Evolutionary conservation across 1,140 invertebrate species (phyloP), one percentile per base, ranked within the genome.

Genomic region (Dreissena polymorpha): DNA sequence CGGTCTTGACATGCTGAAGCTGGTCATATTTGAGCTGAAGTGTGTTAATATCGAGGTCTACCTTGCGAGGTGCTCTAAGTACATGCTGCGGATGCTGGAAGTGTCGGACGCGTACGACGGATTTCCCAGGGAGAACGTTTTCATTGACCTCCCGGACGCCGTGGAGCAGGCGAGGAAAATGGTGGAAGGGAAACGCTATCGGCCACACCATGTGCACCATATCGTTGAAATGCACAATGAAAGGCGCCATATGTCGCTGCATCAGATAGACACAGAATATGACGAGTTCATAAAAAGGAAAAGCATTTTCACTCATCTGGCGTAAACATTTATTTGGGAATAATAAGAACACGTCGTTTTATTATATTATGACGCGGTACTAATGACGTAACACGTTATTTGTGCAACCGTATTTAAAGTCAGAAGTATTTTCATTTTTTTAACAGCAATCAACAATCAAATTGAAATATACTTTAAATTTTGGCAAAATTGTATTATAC

Each of bases 1-100:
- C 10, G 91, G 90, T 0, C 68, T 91, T 2, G 88, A 89, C 67
- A 88, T 88, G 78, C 83, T 92, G n/a, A 79, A 84, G 64, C 74
- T 87, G 78, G 83, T 90, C 13, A 65, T 85, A 29, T 83, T 69
- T 13, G 84, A 86, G 49, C 74, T 85, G 8, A 25, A 51, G 18
- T 64, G 68, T n/a, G 27, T 74, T 7, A 86, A 84, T 39, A 85
- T 86, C 8, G 18, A 55, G n/a, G 79, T 88, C 0, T 85, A 81
- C 50, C 74, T 88, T 13, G 77, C 83, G 10, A 23, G 78, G 8
- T 83, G 85, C 23, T 83, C 86, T 5, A 23, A 39, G 5, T 70
- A 68, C 29, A 85, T 84, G 69, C 29, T 86, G 13, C 63, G 50
- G 27, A 57, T 84, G 14, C 65, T 88, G 21, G 76, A 86, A 18